Base-by-base conservation (phyloP, 2,888 invertebrate species). In the Cremastinae sp. region DNA sequence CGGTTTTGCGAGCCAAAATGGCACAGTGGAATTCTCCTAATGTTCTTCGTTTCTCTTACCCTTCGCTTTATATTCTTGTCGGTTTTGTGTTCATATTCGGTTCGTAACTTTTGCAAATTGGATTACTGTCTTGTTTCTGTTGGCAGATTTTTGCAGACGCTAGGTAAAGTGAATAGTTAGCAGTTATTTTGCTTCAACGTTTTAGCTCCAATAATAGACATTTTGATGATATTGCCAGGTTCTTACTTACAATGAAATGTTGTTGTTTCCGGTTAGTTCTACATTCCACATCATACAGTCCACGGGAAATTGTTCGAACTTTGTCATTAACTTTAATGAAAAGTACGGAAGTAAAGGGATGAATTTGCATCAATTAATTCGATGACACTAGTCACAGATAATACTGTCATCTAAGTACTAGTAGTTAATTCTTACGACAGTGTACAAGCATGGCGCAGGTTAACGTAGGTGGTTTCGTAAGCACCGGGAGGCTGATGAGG, bases 331-430 rank as follows among this genome's bases (percentile, higher is more conserved):
- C 5, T 28, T 28, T 2, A 2, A 28, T 3, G 5, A 28, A 3
- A 7, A 45, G 51, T 18, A 9, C 0, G 20, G 47, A 10, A 55
- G 22, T 68, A 43, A 58, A 55, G 55, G n/a, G 18, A 53, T 65
- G 65, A 73, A 73, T 73, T 49, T 76, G n/a, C 69, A 18, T 69
- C 16, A 43, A 62, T 39, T 73, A 76, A 76, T 65, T 70, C 76
- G 59, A 76, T 73, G 61, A 73, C 65, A 65, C 56, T 12, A 37
- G 12, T 12, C 16, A 45, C 28, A 5, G 2, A 10, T 22, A 1
- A n/a, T 1, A 1, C 4, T 18, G 8, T 10, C 20, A n/a, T 22
- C 35, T 43, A 51, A 39, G 69, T 49, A 47, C 59, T 69, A 51
- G 69, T 51, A 41, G 59, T 47, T 69, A 35, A 28, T 28, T 28